phyloP scores from a whole-genome alignment of 2,113 vertebrate species.

The Smithornis capensis region DNA sequence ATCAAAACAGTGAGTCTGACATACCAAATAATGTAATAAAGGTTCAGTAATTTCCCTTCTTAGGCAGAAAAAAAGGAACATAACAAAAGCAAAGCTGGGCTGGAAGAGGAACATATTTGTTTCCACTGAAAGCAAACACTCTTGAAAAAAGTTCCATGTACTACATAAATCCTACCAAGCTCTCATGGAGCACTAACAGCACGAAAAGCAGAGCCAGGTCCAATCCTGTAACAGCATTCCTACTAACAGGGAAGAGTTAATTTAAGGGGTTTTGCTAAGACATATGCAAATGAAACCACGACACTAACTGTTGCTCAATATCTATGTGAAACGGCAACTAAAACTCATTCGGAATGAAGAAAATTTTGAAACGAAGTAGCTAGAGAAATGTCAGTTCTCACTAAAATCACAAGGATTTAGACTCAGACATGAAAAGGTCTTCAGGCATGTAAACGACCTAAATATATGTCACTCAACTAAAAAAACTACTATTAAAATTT shows the following conservation, averaged over 20 bases:
- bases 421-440: neutral
- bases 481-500: neutral
- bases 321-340: neutral
- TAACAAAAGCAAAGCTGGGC: neutral
- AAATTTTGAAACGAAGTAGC: neutral
- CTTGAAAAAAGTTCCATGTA: neutral
- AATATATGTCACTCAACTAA: neutral
- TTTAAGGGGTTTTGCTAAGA: neutral
- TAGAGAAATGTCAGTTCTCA: neutral
- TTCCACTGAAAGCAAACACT: neutral
- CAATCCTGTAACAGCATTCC: neutral
- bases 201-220: neutral
- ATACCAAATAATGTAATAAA: constrained; percentile 17
- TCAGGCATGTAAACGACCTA: neutral
- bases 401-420: neutral
- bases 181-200: neutral
- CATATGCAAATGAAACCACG: neutral
- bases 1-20: constrained; percentile 33
- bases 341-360: neutral
- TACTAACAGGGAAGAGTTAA: neutral
- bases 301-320: neutral
- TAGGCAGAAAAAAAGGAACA: neutral
- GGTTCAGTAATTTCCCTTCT: constrained; percentile 43
- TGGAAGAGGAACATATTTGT: constrained; percentile 18
- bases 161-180: neutral